Conservation (phyloP, 2,797 vertebrate genomes). For the Peromyscus nudipes region DNA sequence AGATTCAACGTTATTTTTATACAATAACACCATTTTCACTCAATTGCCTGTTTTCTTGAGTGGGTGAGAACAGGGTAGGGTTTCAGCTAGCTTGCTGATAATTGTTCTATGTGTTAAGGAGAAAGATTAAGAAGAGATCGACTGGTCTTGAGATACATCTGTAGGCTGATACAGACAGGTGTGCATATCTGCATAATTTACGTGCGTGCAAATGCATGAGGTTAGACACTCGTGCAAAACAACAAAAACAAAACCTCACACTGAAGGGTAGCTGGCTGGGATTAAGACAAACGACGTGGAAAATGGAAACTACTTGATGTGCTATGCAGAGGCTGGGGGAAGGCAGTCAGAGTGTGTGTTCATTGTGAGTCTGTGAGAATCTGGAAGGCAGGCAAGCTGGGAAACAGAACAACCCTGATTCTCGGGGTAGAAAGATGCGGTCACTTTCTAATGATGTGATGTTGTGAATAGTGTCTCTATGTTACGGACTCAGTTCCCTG, state of each 20-base stretch:
- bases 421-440: not conserved
- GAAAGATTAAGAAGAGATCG: conserved; percentile 25
- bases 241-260: not conserved
- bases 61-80: conserved; percentile 43
- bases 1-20: conserved; percentile 70
- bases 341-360: not conserved
- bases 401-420: not conserved
- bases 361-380: not conserved
- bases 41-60: conserved; percentile 66
- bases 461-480: not conserved
- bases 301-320: conserved; percentile 52
- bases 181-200: not conserved
- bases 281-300: conserved; percentile 45
- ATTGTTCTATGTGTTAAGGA: conserved; percentile 43
- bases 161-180: not conserved
- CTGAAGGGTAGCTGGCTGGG: conserved; percentile 37
- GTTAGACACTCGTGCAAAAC: not conserved
- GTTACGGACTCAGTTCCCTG: no score
- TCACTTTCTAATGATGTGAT: not conserved
- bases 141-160: not conserved
- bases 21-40: conserved; percentile 64
- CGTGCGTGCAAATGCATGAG: accelerated
- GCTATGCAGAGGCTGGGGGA: not conserved
- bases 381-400: not conserved
- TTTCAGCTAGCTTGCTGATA: conserved; percentile 34